Evolutionary conservation across 2,888 invertebrate species (phyloP), one percentile per base, ranked within the genome.

Genomic region (Danaus chrysippus): DNA sequence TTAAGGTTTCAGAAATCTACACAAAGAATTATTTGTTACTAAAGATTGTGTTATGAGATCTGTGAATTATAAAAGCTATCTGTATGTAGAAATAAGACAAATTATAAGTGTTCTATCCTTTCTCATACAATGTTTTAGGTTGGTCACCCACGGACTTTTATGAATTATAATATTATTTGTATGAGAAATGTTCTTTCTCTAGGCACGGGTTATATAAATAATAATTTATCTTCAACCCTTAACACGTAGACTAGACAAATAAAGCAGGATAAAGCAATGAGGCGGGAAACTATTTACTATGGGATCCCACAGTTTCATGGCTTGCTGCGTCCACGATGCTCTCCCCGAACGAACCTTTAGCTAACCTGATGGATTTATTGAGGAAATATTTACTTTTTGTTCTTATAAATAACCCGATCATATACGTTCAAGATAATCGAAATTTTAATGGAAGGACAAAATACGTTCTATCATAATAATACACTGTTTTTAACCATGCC

Each of bases 301-400:
- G 52, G 43, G 58, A 52, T 59, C 63, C 65, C 54, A 58, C 63
- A 68, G 63, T 68, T 68, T 68, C 65, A 68, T 64, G 65, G 67
- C 56, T 63, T 63, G 63, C 59, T 62, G 63, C 59, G 55, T 62
- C 62, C 56, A 59, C 41, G 63, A 60, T 59, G 44, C 58, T 55
- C 62, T 44, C 15, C 58, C 55, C 58, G 58, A 62, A 63, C 60
- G 59, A 60, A 54, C 56, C 57, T 56, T 57, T 46, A 46, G 57
- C 60, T 53, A 53, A 62, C 56, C 46, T 58, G 49, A 60, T 58
- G 60, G 63, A 67, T 67, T 67, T 67, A 67, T 63, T 42, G 58
- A 52, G 59, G 60, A 63, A 59, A 59, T 63, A 41, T 63, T 61
- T 59, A 44, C 61, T 10, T 17, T 49, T 6, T 49, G 17, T 49